These are phyloP conservation scores for Pteropus rufus DNA, from an alignment of 2,797 vertebrate genomes.

Conservation along the genomic window DNA sequence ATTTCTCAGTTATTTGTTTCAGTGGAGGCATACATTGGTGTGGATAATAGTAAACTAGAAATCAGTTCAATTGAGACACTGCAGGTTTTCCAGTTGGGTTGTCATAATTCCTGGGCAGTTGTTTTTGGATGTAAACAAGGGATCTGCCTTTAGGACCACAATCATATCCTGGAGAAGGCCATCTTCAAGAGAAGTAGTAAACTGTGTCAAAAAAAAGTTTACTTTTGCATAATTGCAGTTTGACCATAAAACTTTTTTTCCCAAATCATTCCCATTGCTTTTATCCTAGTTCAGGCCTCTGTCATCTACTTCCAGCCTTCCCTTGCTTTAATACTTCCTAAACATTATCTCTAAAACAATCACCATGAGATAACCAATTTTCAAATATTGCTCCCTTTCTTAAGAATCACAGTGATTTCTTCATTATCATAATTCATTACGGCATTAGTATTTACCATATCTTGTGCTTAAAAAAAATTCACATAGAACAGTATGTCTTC, in stretches of 20 bases:
- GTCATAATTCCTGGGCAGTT: background rate
- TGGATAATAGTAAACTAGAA: conserved; percentile 22
- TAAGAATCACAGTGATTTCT: conserved; percentile 7
- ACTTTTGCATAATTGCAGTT: background rate
- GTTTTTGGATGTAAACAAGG: background rate
- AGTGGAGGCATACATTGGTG: conserved; percentile 11
- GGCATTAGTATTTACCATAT: conserved; percentile 1
- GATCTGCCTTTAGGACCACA: background rate
- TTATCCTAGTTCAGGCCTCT: background rate
- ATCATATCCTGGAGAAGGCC: background rate
- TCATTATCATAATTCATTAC: background rate
- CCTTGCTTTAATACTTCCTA: background rate
- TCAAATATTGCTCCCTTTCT: background rate
- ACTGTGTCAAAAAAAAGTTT: background rate
- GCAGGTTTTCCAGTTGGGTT: background rate
- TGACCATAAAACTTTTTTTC: background rate
- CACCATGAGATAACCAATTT: background rate
- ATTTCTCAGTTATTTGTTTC: conserved; percentile 13
- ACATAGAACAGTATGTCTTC: background rate
- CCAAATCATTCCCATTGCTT: background rate
- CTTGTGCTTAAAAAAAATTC: background rate
- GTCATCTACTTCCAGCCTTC: background rate
- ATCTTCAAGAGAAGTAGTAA: background rate
- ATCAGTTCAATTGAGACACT: background rate
- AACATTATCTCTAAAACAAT: background rate